Conservation (phyloP, 2,797 vertebrate genomes). For the Ctenosaura bakeri region DNA sequence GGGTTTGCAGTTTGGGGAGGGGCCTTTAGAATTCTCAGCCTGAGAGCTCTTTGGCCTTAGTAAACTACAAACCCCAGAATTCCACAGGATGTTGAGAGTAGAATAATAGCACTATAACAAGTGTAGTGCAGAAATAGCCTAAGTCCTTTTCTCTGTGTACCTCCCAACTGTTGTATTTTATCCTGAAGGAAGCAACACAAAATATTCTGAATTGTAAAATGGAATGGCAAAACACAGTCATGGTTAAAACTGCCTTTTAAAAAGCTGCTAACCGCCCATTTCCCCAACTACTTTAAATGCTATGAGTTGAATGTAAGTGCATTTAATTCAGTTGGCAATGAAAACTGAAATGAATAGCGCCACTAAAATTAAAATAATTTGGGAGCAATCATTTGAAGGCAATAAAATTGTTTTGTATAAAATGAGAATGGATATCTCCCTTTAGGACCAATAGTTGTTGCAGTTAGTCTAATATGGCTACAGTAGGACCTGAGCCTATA, state of each 20-base stretch:
- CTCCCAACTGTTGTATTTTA: background rate
- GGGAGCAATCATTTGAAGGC: background rate
- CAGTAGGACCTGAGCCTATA: background rate
- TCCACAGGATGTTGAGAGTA: too few species aligned
- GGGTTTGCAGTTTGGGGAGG: too few species aligned
- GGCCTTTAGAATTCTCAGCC: too few species aligned
- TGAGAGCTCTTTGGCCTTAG: too few species aligned
- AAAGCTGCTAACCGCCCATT: background rate
- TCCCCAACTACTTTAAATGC: background rate
- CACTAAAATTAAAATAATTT: background rate
- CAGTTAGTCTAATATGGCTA: background rate
- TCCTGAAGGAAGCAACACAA: background rate
- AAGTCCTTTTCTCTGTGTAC: too few species aligned
- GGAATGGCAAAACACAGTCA: background rate
- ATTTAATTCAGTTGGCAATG: background rate
- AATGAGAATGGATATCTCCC: background rate
- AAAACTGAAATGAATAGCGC: too few species aligned
- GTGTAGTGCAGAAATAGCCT: too few species aligned
- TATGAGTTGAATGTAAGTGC: background rate
- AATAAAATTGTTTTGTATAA: background rate
- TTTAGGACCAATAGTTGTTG: background rate
- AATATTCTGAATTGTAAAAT: conserved; percentile 2
- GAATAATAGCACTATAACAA: too few species aligned
- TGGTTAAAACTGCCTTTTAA: background rate
- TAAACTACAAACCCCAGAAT: too few species aligned